These are phyloP conservation scores for Nymphalis polychloros DNA, from an alignment of 2,888 invertebrate species.

Conservation along the genomic window DNA sequence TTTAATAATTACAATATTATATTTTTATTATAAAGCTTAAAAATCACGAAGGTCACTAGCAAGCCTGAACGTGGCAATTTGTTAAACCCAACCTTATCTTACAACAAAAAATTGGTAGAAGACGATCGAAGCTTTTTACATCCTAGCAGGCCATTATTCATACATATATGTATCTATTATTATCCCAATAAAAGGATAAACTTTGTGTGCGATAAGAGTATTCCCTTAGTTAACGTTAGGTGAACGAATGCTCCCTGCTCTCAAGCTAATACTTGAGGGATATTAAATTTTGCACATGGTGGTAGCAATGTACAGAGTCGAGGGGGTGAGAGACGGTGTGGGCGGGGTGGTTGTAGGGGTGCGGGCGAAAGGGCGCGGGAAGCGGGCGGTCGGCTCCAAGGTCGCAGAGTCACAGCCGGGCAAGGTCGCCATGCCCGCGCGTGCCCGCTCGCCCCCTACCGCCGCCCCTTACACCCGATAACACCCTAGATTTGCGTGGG, in stretches of 20 bases:
- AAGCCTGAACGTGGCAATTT: slow-evolving; percentile 24
- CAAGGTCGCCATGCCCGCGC: slow-evolving; percentile 80
- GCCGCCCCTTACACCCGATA: slow-evolving; percentile 59
- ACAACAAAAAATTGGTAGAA: slow-evolving; percentile 17
- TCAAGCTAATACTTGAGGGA: slow-evolving; percentile 54
- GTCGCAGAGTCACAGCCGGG: slow-evolving; percentile 82
- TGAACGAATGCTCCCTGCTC: slow-evolving; percentile 53
- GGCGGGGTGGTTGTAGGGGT: slow-evolving; percentile 44
- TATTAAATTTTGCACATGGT: slow-evolving; percentile 74
- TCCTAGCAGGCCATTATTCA: no score
- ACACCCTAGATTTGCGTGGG: slow-evolving; percentile 77
- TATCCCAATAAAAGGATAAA: background rate
- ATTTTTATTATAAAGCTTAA: slow-evolving; percentile 16
- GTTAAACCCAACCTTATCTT: slow-evolving; percentile 19
- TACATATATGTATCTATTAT: no score
- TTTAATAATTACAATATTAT: background rate
- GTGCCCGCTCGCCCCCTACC: slow-evolving; percentile 60
- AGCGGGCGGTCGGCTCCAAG: slow-evolving; percentile 69
- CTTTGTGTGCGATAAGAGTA: slow-evolving; percentile 15
- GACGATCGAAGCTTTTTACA: background rate
- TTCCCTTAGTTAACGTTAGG: slow-evolving; percentile 23
- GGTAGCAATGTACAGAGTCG: slow-evolving; percentile 55
- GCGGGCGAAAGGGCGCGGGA: slow-evolving; percentile 41
- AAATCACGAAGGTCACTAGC: slow-evolving; percentile 22
- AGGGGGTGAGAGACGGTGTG: slow-evolving; percentile 54